Evolutionary conservation across 2,113 vertebrate species (phyloP), one percentile per base, ranked within the genome.

Genomic region (Crotalus helleri): DNA sequence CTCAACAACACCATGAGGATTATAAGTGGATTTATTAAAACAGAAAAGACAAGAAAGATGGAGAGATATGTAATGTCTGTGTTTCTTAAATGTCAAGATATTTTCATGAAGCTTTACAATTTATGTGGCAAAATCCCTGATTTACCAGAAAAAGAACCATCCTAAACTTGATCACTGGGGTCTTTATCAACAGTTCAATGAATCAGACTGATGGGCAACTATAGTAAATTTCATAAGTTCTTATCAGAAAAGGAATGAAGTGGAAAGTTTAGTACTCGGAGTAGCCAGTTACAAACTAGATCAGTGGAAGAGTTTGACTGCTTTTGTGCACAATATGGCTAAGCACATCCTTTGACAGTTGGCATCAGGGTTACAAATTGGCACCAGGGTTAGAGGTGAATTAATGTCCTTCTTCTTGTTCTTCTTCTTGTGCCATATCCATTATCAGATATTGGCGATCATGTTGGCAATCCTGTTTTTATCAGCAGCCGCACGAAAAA

Each of bases 291-390:
- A 7, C 1, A 54, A 57, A 24, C 88, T 94, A 90, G 90, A 95
- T 92, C 74, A 93, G 33, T 46, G 46, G 4, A 95, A 85, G 69
- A 94, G 89, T 92, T 96, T 97, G 94, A 93, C 46, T 92, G 90
- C 93, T 95, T 85, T 81, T 0, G 0, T 94, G 93, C 69, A 91
- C 91, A 95, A 96, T 53, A 90, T 94, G 58, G 89, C 57, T 96
- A 92, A 95, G 93, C 93, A 96, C 92, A 95, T 92, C 94, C 86
- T 90, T 92, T 94, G 95, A 94, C 93, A 94, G 64, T 39, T 95
- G 93, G 39, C 44, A 24, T 85, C 9, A 57, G 91, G 59, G 29
- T 95, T 95, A 96, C 96, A 95, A 92, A 91, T 26, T 94, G 92
- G 33, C 44, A 19, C 87, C 11, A 49, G 90, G 53, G 44, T 96